Conservation (phyloP, 2,113 vertebrate species). For the human (Homo sapiens) region DNA sequence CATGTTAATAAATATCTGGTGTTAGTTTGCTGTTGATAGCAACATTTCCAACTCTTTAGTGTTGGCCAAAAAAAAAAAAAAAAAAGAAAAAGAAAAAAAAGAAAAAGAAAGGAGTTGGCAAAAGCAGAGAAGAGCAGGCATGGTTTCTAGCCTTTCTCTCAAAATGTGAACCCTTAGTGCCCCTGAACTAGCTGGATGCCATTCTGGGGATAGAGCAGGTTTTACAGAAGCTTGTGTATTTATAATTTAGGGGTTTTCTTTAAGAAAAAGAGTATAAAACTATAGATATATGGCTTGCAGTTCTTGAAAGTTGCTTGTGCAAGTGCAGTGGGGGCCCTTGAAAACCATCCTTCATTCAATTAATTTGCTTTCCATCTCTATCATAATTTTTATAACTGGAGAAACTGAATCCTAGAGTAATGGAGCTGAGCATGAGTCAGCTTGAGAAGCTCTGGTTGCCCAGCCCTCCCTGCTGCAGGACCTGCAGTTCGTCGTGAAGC, state of each 20-base stretch:
- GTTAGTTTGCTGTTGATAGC: background rate
- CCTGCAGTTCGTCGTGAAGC: background rate
- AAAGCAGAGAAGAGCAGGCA: background rate
- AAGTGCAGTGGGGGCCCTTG: background rate
- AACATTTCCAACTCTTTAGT: background rate
- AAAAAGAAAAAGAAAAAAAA: background rate
- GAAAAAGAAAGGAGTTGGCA: background rate
- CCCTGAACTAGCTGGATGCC: background rate
- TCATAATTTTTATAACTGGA: conserved; percentile 2
- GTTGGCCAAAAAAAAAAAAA: background rate
- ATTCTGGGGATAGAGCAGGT: background rate
- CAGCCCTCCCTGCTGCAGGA: background rate
- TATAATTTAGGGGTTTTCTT: background rate
- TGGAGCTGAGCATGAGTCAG: background rate
- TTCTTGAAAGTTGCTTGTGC: background rate
- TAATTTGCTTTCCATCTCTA: background rate
- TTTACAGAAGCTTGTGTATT: background rate
- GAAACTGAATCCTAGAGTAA: background rate
- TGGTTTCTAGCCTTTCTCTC: background rate
- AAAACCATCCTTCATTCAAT: background rate
- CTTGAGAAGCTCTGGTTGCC: background rate
- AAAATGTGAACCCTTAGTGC: background rate
- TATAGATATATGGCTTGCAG: background rate
- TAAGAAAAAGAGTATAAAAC: background rate
- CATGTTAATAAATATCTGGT: conserved; percentile 24